Evolutionary conservation across 2,797 vertebrate species (phyloP).

Genomic region (Alauda arvensis): DNA sequence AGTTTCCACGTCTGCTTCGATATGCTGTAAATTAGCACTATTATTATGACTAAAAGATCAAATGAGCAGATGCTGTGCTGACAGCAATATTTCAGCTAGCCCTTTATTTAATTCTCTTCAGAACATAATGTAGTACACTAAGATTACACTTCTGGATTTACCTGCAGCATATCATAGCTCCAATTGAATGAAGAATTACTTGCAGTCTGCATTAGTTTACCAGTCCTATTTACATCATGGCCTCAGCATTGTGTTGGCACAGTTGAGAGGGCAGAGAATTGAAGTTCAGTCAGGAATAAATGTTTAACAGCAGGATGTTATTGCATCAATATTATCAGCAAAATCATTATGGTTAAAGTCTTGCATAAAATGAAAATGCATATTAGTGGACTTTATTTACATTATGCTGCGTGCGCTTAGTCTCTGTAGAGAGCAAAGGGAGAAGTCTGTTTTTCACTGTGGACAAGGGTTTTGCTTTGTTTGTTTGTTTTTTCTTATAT

Average conservation of each 20-base stretch:
- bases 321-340: neutral
- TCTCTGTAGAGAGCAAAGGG: neutral
- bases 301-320: neutral
- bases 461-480: accelerated
- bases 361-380: neutral
- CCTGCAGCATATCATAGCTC: neutral
- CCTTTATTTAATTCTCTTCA: constrained; percentile 52
- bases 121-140: neutral
- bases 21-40: constrained; percentile 34
- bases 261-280: neutral
- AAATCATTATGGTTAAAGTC: neutral
- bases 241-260: neutral
- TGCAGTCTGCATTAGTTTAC: neutral
- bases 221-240: neutral
- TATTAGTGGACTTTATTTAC: neutral
- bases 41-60: constrained; percentile 57
- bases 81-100: constrained; percentile 56
- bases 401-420: neutral
- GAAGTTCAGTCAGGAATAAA: neutral
- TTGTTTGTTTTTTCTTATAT: neutral
- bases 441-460: neutral
- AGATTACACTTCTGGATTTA: neutral
- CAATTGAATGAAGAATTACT: neutral
- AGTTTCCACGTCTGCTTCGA: constrained; percentile 7
- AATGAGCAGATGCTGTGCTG: constrained; percentile 52